Conservation (phyloP, 2,113 vertebrate species). For the Oceanites oceanicus region DNA sequence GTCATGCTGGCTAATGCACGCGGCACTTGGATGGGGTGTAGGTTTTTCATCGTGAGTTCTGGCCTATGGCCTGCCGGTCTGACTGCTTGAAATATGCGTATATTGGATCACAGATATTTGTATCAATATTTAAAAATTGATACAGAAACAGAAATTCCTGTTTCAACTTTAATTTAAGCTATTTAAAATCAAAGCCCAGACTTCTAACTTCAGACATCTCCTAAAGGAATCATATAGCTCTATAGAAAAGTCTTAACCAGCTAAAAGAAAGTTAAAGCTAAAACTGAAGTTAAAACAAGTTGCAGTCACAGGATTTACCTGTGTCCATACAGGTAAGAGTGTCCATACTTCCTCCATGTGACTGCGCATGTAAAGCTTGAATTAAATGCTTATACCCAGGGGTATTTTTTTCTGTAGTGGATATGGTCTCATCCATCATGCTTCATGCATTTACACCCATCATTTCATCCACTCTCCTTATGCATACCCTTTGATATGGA, state of each 20-base stretch:
- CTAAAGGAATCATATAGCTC: not conserved
- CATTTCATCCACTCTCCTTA: not conserved
- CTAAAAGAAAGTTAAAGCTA: not conserved
- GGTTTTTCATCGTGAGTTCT: not conserved
- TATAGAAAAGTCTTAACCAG: not conserved
- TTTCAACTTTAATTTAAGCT: not conserved
- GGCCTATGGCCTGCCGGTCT: not conserved
- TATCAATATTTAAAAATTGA: not conserved
- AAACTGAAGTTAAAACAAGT: not conserved
- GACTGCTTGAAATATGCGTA: not conserved
- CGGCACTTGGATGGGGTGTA: not conserved
- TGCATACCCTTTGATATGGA: not conserved
- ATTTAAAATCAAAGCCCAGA: not conserved
- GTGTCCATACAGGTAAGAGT: too few relatives aligned
- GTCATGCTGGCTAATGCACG: not conserved
- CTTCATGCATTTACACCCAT: not conserved
- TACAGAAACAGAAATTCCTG: not conserved
- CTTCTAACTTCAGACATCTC: not conserved
- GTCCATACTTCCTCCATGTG: not conserved
- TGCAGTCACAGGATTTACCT: not conserved
- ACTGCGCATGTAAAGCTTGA: not conserved
- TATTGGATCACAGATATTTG: not conserved
- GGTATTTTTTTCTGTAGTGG: not conserved
- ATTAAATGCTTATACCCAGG: not conserved
- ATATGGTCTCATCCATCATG: not conserved